Percentiles rank a stretch among this genome's conserved stretches.
These are phyloP conservation scores for Steinernema hermaphroditum DNA, from an alignment of 2,888 invertebrate genomes.

Conservation along the genomic window DNA sequence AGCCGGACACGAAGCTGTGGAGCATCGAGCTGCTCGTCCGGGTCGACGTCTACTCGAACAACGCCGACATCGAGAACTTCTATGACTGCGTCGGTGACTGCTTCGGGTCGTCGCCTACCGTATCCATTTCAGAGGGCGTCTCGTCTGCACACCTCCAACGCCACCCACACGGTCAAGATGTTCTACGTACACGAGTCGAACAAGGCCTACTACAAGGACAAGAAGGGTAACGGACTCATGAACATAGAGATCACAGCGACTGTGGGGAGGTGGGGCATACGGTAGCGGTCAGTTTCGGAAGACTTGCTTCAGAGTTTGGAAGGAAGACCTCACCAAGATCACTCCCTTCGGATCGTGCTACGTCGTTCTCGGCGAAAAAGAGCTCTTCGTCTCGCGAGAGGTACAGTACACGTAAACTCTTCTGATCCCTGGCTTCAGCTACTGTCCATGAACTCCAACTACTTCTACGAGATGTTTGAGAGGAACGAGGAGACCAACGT, in stretches of 20 bases:
- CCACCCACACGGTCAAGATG: neutral
- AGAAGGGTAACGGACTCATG: neutral
- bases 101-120: too few species aligned
- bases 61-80: neutral
- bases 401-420: too few species aligned
- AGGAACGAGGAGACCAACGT: neutral
- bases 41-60: neutral
- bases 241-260: neutral
- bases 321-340: neutral
- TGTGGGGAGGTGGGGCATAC: too few species aligned
- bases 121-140: neutral
- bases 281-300: too few species aligned
- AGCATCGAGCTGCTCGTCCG: neutral
- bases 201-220: neutral
- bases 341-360: neutral
- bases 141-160: neutral
- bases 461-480: neutral
- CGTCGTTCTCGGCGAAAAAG: neutral
- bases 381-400: neutral
- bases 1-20: slow-evolving; percentile 7
- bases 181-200: too few species aligned
- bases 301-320: neutral
- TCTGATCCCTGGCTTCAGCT: neutral
- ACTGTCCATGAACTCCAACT: slow-evolving; percentile 2
- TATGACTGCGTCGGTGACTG: neutral